phyloP scores from a whole-genome alignment of 2,797 vertebrate species.

The Sciurus carolinensis region DNA sequence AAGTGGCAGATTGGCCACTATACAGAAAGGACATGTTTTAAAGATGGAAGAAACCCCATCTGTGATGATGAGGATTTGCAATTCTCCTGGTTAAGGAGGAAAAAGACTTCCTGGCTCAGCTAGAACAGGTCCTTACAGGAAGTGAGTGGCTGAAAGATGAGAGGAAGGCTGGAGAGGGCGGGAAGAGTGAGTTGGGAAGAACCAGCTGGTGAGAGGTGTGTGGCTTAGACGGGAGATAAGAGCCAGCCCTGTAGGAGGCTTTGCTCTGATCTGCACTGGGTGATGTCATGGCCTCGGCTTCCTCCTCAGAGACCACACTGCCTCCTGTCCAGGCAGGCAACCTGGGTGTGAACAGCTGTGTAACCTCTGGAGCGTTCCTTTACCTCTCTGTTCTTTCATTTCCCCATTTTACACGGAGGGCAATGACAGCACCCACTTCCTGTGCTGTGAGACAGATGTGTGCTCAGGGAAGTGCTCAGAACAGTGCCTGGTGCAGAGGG shows the following conservation, averaged over 20 bases:
- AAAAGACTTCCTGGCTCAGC: not conserved
- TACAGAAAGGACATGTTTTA: not conserved
- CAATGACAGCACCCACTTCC: not conserved
- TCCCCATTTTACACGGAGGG: not conserved
- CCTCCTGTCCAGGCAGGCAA: not conserved
- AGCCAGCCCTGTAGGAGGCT: not conserved
- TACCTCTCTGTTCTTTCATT: not conserved
- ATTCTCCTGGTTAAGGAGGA: not conserved
- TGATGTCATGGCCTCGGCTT: fast-evolving
- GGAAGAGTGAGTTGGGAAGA: not conserved
- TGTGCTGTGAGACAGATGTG: not conserved
- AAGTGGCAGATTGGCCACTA: not conserved
- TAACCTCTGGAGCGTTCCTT: not conserved
- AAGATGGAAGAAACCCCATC: not conserved
- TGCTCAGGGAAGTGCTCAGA: not conserved
- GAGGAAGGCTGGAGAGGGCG: fast-evolving
- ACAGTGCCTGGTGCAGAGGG: not conserved
- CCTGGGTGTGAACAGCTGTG: not conserved
- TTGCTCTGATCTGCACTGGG: fast-evolving
- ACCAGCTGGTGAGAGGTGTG: not conserved
- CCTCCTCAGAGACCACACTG: not conserved
- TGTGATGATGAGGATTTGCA: not conserved
- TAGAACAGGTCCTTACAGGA: not conserved
- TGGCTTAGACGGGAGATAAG: fast-evolving
- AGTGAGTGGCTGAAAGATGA: not conserved